These are phyloP conservation scores for Boloria euphrosyne DNA, from an alignment of 2,888 invertebrate species.

Conservation along the genomic window DNA sequence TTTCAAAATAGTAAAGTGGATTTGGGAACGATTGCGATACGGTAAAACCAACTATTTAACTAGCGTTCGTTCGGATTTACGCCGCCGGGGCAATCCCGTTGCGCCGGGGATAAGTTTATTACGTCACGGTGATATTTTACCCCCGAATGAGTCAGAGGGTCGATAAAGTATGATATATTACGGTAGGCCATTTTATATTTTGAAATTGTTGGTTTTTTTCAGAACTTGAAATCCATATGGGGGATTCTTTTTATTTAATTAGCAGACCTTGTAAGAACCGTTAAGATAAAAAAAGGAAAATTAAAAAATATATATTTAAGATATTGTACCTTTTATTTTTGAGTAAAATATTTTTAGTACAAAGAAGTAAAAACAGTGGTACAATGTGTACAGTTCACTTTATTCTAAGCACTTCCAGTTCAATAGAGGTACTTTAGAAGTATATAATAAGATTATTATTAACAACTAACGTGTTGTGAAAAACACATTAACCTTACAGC, in stretches of 20 bases:
- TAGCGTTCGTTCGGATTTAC: conserved; percentile 38
- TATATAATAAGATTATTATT: too few species aligned
- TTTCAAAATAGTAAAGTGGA: conserved; percentile 42
- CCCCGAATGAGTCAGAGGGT: conserved; percentile 31
- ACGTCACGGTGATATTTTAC: conserved; percentile 37
- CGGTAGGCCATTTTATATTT: conserved; percentile 19
- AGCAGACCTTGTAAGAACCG: too few species aligned
- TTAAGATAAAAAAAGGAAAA: too few species aligned
- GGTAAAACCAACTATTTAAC: conserved; percentile 37
- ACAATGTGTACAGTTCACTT: too few species aligned
- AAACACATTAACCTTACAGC: too few species aligned
- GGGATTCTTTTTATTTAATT: neutral
- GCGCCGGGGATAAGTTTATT: conserved; percentile 38
- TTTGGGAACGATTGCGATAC: conserved; percentile 38
- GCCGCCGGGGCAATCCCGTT: conserved; percentile 33
- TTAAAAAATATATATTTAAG: too few species aligned
- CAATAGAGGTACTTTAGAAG: too few species aligned
- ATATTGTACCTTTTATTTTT: too few species aligned
- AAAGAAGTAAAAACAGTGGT: too few species aligned
- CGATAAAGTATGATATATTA: conserved; percentile 35
- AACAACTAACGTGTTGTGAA: too few species aligned
- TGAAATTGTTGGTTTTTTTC: conserved; percentile 11
- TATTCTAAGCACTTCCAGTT: too few species aligned
- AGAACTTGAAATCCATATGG: neutral
- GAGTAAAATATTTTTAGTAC: too few species aligned